phyloP scores from a whole-genome alignment of 1,140 invertebrate species.

The Euglossa dilemma region DNA sequence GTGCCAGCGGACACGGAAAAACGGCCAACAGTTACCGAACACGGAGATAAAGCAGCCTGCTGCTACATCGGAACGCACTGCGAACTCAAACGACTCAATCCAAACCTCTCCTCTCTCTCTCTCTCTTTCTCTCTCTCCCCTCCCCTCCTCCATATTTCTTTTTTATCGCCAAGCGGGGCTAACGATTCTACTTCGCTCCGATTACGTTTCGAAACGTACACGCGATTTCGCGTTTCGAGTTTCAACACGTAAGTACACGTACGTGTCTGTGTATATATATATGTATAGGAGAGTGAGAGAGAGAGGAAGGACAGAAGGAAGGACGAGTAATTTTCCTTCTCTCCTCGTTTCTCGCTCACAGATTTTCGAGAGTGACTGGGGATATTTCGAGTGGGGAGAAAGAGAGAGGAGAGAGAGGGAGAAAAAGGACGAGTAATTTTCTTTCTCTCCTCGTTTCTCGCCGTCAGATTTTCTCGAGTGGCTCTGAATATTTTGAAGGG shows the following conservation, averaged over 20 bases:
- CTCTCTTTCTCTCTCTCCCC: not conserved
- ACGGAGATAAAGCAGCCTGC: not conserved
- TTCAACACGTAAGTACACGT: constrained; percentile 10
- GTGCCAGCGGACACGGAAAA: not conserved
- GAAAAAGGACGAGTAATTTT: too few relatives aligned
- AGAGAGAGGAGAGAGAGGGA: too few relatives aligned
- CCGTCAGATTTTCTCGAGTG: too few relatives aligned
- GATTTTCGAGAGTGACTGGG: constrained; percentile 52
- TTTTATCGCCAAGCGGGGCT: not conserved
- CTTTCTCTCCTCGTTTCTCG: too few relatives aligned
- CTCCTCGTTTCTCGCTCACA: too few relatives aligned
- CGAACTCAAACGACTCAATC: not conserved
- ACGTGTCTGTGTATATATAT: fast-evolving
- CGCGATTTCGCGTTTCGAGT: constrained; percentile 35
- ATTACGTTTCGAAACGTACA: constrained; percentile 31
- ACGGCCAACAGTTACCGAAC: not conserved
- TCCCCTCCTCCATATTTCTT: not conserved
- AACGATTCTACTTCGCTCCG: not conserved
- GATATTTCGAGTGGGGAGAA: too few relatives aligned
- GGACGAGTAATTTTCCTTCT: too few relatives aligned
- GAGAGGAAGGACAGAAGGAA: too few relatives aligned
- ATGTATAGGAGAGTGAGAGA: not conserved
- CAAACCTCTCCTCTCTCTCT: too few relatives aligned
- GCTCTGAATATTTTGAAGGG: too few relatives aligned
- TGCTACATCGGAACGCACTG: not conserved